Percentiles rank a stretch among this genome's conserved stretches.
phyloP scores from a whole-genome alignment of 2,113 vertebrate species.

The Anarhynchus alexandrinus region DNA sequence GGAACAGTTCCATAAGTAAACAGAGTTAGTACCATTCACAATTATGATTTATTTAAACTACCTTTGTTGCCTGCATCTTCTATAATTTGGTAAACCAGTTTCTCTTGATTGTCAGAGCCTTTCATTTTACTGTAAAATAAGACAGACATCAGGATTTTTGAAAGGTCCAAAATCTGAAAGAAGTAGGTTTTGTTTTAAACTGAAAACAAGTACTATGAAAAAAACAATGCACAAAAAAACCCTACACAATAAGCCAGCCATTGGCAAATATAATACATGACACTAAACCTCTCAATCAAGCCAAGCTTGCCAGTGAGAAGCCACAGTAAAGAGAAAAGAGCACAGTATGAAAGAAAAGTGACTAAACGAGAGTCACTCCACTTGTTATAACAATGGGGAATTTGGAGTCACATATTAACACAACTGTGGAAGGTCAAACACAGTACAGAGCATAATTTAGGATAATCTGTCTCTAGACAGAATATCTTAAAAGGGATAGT shows the following conservation, averaged over 20 bases:
- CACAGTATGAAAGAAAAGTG: background rate
- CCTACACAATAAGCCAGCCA: background rate
- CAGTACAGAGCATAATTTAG: background rate
- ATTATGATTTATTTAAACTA: conserved; percentile 37
- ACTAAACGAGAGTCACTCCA: background rate
- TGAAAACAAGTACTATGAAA: background rate
- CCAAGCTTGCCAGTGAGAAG: background rate
- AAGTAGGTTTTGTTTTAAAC: background rate
- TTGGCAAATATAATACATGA: background rate
- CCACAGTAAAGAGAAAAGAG: background rate
- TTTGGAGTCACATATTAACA: background rate
- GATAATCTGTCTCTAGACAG: background rate
- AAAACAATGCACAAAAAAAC: background rate
- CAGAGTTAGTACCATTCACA: background rate
- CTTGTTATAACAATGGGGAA: background rate
- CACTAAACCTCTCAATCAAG: background rate
- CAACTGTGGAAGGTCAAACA: background rate
- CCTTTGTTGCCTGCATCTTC: conserved; percentile 98
- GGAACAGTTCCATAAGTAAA: background rate
- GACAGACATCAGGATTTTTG: background rate
- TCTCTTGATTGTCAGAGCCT: conserved; percentile 98
- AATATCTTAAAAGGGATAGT: background rate
- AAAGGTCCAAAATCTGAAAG: background rate
- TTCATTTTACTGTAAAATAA: conserved; percentile 91
- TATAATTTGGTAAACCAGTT: conserved; percentile 97